A percentile compares a stretch with the other conserved stretches of the same genome.
phyloP scores from a whole-genome alignment of 2,113 vertebrate species.

The Nycticebus coucang region DNA sequence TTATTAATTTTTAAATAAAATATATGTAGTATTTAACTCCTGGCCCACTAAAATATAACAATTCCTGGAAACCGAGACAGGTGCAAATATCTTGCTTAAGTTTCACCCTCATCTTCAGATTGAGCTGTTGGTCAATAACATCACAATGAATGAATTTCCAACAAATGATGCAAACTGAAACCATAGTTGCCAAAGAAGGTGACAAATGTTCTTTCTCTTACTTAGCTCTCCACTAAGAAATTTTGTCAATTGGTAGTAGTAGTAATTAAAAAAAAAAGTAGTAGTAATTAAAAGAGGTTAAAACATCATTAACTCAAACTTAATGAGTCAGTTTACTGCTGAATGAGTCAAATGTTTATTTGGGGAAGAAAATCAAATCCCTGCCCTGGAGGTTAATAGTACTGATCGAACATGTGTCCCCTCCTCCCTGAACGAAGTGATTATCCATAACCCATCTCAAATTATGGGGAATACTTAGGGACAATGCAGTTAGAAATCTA shows the following conservation, averaged over 20 bases:
- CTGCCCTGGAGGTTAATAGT: background rate
- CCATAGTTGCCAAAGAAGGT: background rate
- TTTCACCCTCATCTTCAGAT: background rate
- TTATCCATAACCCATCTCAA: background rate
- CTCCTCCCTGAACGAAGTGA: background rate
- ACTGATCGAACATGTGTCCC: background rate
- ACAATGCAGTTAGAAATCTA: background rate
- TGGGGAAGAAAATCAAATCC: background rate
- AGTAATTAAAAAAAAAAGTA: slow-evolving; percentile 2
- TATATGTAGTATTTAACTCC: background rate
- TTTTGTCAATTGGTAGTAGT: background rate
- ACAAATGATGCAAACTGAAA: background rate
- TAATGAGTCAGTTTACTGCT: background rate
- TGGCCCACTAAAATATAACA: slow-evolving; percentile 44
- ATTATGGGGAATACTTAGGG: background rate
- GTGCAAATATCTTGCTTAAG: background rate
- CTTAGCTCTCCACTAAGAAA: background rate
- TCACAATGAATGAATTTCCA: background rate
- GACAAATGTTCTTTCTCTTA: background rate
- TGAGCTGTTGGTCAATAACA: background rate
- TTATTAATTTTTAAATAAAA: slow-evolving; percentile 34
- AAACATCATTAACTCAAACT: background rate
- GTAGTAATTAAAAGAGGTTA: no score
- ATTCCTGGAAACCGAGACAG: background rate
- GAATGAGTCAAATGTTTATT: background rate